Base-by-base conservation (phyloP, 2,113 vertebrate species). In the Urocolius indicus region DNA sequence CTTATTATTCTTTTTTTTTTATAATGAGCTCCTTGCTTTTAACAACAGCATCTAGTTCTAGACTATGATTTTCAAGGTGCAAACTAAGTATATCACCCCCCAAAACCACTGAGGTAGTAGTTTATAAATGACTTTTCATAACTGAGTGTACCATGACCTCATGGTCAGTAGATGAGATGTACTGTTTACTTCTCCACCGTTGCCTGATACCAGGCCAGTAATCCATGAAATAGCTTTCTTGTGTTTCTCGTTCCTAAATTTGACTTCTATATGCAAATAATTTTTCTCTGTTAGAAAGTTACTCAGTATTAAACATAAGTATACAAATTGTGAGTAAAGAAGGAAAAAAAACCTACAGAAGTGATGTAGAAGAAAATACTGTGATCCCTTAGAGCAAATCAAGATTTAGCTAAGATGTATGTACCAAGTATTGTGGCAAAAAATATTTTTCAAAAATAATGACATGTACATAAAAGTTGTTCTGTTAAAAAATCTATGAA, bases 111-210 rank as follows among this genome's bases (percentile, higher is more conserved):
- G 63, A 72, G 48, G 51, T 87, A 26, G 74, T 65, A 85, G n/a
- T 73, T 91, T 91, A 93, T 83, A 93, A 78, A 80, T 94, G 43
- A 83, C 54, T 96, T 96, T 96, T 93, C 57, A 84, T 87, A 87
- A 94, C 63, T 38, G 21, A 89, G 26, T 72, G 30, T 83, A 85
- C 48, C 78, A 84, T 91, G 87, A 94, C 61, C 41, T 96, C 89
- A 76, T 34, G 67, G 71, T 89, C 63, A 93, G 63, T 90, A 92
- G 76, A 90, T 88, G 67, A 94, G 81, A 93, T 84, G 51, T 59
- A 68, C 52, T 87, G 59, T 94, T 96, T 96, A 54, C 74, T 87
- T 96, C 84, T 96, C 66, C 82, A 76, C 77, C 86, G 73, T 92
- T 97, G 89, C 91, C 81, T 97, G 93, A 89, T 94, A 83, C 23